Percentiles rank a stretch among this genome's conserved stretches.
Conservation (phyloP, 2,113 vertebrate species). For the Menidia beryllina region DNA sequence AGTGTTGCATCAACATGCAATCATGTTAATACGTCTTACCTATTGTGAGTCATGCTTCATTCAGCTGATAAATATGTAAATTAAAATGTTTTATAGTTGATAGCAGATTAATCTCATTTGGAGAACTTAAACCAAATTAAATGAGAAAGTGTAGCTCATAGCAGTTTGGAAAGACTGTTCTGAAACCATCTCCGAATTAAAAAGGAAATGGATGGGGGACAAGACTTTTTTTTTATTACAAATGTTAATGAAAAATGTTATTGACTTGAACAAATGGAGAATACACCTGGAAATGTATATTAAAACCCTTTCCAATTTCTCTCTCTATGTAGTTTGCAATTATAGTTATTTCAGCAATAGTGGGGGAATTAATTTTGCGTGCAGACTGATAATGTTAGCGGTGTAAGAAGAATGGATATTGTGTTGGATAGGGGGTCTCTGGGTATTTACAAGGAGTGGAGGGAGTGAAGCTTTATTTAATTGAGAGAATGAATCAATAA, state of each 20-base stretch:
- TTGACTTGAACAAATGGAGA: constrained; percentile 87
- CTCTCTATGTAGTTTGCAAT: constrained; percentile 83
- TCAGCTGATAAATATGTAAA: constrained; percentile 85
- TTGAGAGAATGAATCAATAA: constrained; percentile 88
- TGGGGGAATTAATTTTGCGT: constrained; percentile 85
- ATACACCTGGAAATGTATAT: constrained; percentile 86
- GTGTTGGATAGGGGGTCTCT: constrained; percentile 85
- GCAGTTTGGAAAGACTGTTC: constrained; percentile 72
- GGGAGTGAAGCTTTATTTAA: constrained; percentile 85
- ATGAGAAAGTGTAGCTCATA: constrained; percentile 77
- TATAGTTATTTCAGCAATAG: constrained; percentile 86
- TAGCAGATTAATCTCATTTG: constrained; percentile 82
- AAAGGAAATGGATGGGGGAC: constrained; percentile 82
- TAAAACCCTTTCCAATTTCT: constrained; percentile 83
- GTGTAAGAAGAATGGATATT: constrained; percentile 82
- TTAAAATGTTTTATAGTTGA: constrained; percentile 80
- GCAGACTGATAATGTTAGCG: constrained; percentile 83
- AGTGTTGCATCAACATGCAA: constrained; percentile 75
- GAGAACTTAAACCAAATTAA: constrained; percentile 81
- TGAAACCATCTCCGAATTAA: constrained; percentile 83
- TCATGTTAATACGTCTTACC: constrained; percentile 80
- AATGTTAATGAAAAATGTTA: constrained; percentile 87
- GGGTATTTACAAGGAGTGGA: constrained; percentile 82
- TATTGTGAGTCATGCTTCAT: constrained; percentile 81
- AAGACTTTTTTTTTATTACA: constrained; percentile 77